phyloP scores from a whole-genome alignment of 1,140 invertebrate genomes.

The Teleogryllus occipitalis region DNA sequence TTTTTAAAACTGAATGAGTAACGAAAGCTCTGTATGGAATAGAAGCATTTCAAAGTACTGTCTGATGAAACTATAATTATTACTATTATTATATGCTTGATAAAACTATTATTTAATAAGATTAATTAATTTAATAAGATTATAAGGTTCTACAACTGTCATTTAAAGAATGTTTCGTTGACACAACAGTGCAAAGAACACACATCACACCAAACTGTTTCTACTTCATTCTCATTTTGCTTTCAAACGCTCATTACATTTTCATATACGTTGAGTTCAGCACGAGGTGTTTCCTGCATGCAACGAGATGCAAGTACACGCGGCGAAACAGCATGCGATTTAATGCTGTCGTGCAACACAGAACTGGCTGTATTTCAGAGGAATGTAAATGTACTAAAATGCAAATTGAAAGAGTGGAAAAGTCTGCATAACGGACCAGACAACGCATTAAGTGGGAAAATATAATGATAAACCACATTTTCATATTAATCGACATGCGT shows the following conservation, averaged over 20 bases:
- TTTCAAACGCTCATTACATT: background rate
- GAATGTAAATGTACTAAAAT: slow-evolving; percentile 1
- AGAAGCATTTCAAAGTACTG: no score
- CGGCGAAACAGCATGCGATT: background rate
- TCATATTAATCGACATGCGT: no score
- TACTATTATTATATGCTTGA: no score
- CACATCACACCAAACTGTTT: no score
- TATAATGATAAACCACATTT: background rate
- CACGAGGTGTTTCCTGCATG: background rate
- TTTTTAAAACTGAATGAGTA: no score
- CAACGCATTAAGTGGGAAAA: background rate
- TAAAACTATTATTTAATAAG: no score
- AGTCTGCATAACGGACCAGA: background rate
- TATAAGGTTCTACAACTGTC: no score
- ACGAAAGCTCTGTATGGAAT: no score
- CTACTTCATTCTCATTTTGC: background rate
- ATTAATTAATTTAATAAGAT: no score
- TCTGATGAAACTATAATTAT: no score
- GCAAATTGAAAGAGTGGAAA: background rate
- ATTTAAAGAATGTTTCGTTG: no score
- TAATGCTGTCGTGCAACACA: background rate
- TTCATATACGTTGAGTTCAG: background rate
- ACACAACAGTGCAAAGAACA: no score
- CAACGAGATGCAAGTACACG: background rate
- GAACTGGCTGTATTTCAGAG: background rate